A percentile compares a stretch with the other conserved stretches of the same genome.
These are phyloP conservation scores for Halictus rubicundus DNA, from an alignment of 1,140 invertebrate genomes.

Conservation along the genomic window DNA sequence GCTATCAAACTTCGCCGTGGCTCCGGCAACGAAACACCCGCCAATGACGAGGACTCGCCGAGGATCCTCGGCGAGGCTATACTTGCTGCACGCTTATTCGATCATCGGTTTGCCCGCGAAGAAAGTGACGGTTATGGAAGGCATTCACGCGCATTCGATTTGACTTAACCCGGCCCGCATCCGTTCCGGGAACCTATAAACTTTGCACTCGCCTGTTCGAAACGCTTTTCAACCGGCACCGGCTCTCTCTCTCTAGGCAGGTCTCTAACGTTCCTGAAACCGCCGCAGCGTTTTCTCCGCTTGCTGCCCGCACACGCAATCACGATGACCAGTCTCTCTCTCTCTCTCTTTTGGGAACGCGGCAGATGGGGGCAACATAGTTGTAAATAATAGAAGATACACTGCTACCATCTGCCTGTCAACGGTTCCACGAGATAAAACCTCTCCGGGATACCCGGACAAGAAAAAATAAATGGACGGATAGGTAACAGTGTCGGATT, in stretches of 20 bases:
- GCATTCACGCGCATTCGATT: slow-evolving; percentile 58
- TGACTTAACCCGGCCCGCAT: slow-evolving; percentile 44
- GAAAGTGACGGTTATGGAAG: slow-evolving; percentile 60
- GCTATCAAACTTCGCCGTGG: slow-evolving; percentile 32
- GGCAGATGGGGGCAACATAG: no score
- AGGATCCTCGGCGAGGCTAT: slow-evolving; percentile 36
- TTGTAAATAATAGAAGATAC: no score
- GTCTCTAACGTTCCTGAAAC: neutral
- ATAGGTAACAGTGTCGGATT: no score
- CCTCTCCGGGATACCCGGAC: no score
- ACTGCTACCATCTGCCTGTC: no score
- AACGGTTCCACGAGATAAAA: no score
- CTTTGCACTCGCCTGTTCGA: slow-evolving; percentile 18
- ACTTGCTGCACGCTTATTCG: slow-evolving; percentile 46
- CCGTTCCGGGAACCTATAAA: slow-evolving; percentile 59
- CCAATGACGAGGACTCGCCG: slow-evolving; percentile 7
- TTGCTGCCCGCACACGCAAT: neutral
- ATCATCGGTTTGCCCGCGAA: slow-evolving; percentile 48
- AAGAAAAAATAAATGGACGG: no score
- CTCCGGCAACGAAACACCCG: slow-evolving; percentile 33
- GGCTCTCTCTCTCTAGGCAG: neutral
- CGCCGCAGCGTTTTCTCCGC: neutral
- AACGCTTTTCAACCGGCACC: slow-evolving; percentile 4
- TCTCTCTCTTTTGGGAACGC: no score
- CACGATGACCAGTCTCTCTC: neutral